Percentiles rank a stretch among this genome's conserved stretches.
These are phyloP conservation scores for Heliconius sara DNA, from an alignment of 2,888 invertebrate genomes.

Conservation along the genomic window DNA sequence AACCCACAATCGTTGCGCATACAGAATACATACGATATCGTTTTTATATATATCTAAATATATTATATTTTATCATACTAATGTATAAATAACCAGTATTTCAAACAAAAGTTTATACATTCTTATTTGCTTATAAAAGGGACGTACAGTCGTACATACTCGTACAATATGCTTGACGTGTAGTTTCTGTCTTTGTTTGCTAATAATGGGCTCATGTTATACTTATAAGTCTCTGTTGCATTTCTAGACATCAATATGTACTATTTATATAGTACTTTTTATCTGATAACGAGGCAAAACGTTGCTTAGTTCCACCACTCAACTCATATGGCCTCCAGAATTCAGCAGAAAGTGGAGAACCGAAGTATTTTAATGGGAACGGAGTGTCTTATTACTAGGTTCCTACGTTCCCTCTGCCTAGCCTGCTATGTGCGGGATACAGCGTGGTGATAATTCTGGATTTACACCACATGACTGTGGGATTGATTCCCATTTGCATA, in stretches of 20 bases:
- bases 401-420: no score
- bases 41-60: neutral
- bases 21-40: no score
- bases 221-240: constrained; percentile 15
- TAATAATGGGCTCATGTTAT: constrained; percentile 14
- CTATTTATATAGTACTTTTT: constrained; percentile 9
- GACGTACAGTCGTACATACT: neutral
- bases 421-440: no score
- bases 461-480: no score
- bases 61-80: neutral
- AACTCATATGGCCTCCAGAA: no score
- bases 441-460: no score
- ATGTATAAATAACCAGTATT: neutral
- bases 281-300: neutral
- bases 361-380: no score
- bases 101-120: neutral
- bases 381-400: no score
- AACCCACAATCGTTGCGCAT: no score
- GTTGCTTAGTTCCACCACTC: no score
- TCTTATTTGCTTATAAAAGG: constrained; percentile 1
- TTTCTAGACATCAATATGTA: constrained; percentile 16
- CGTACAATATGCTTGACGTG: constrained; percentile 13
- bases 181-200: constrained; percentile 26
- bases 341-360: no score
- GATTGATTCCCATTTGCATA: no score